These are phyloP conservation scores for Channa argus DNA, from an alignment of 2,113 vertebrate genomes.

Conservation along the genomic window DNA sequence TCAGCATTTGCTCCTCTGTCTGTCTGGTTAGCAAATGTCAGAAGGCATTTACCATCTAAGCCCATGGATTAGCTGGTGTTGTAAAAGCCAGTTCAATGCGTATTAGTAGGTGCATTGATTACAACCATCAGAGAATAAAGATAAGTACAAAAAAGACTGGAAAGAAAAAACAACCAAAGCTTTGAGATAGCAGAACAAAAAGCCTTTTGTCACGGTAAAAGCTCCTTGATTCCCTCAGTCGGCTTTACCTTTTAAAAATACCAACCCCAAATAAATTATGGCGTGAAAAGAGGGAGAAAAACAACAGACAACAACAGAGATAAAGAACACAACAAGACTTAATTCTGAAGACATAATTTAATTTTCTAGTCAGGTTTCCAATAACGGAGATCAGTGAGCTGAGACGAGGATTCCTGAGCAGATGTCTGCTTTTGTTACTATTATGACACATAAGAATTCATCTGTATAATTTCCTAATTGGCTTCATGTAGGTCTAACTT, in stretches of 20 bases:
- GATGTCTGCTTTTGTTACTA: conserved; percentile 35
- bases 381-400: conserved; percentile 8
- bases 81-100: conserved; percentile 19
- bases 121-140: conserved; percentile 39
- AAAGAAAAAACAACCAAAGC: background rate
- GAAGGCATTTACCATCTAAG: conserved; percentile 22
- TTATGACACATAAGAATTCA: conserved; percentile 23
- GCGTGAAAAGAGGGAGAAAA: conserved; percentile 3
- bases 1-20: background rate
- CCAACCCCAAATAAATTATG: conserved; percentile 14
- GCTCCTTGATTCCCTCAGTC: conserved; percentile 10
- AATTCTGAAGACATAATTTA: conserved; percentile 7
- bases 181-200: conserved; percentile 6
- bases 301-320: background rate
- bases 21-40: conserved; percentile 11
- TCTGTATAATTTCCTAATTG: conserved; percentile 16
- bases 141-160: conserved; percentile 13
- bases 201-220: conserved; percentile 46
- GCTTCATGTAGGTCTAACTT: conserved; percentile 32
- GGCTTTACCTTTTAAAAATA: conserved; percentile 10
- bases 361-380: conserved; percentile 38
- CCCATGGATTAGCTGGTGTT: conserved; percentile 26
- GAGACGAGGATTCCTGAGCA: conserved; percentile 31
- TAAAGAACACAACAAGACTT: background rate
- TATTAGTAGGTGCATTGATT: conserved; percentile 34